These are phyloP conservation scores for Hippasteria phrygiana DNA, from an alignment of 53 echinoderm and acorn worm species.

Conservation along the genomic window DNA sequence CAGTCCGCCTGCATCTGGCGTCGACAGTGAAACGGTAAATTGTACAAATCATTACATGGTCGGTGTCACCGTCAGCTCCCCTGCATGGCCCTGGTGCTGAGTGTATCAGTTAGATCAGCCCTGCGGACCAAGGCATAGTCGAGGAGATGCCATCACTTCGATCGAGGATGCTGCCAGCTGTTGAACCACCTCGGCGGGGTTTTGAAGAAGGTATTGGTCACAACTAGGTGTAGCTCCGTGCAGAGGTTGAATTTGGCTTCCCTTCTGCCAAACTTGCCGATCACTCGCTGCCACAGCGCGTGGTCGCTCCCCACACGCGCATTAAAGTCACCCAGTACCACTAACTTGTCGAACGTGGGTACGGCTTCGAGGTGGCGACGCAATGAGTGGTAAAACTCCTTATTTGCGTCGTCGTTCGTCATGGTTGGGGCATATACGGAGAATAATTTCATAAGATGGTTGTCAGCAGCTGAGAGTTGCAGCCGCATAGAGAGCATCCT, in stretches of 20 bases:
- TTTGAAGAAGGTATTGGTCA: conserved; percentile 74
- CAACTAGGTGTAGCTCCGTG: conserved; percentile 45
- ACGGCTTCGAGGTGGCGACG: conserved; percentile 11
- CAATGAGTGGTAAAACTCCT: conserved; percentile 50
- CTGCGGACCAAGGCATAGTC: conserved; percentile 63
- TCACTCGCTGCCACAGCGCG: conserved; percentile 15
- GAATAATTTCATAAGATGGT: conserved; percentile 20
- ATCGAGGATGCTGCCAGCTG: conserved; percentile 68
- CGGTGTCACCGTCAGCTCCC: conserved; percentile 62
- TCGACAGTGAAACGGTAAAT: background rate
- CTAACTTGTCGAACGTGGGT: conserved; percentile 53
- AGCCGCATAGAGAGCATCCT: conserved; percentile 30
- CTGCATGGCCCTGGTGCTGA: conserved; percentile 53
- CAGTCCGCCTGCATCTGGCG: background rate
- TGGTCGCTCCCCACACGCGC: conserved; percentile 63
- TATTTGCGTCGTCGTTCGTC: background rate
- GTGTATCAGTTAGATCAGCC: conserved; percentile 20
- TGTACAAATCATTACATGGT: conserved; percentile 59
- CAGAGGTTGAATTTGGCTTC: conserved; percentile 55
- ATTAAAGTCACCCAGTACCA: conserved; percentile 72
- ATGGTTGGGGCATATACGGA: conserved; percentile 35
- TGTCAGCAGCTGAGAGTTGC: conserved; percentile 13
- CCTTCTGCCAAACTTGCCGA: conserved; percentile 64
- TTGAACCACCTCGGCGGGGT: conserved; percentile 57
- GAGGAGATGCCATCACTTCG: conserved; percentile 67